phyloP scores from a whole-genome alignment of 2,113 vertebrate genomes.

The Nesospiza acunhae region DNA sequence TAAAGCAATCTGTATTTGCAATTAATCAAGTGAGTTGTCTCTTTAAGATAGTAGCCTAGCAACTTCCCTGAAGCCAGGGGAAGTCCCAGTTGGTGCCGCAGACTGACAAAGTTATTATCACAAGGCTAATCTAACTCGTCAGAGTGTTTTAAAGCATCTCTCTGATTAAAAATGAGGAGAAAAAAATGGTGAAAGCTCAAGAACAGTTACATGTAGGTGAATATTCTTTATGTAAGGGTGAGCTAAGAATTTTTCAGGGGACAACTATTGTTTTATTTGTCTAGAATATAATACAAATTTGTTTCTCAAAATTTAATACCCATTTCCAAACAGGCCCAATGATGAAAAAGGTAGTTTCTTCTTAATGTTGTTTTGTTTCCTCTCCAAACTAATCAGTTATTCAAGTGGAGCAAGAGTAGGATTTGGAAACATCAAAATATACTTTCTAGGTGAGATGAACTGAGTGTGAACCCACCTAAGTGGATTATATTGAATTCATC shows the following conservation, averaged over 20 bases:
- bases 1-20: slow-evolving; percentile 71
- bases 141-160: slow-evolving; percentile 55
- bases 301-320: background rate
- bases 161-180: slow-evolving; percentile 19
- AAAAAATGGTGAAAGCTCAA: background rate
- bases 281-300: background rate
- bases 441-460: background rate
- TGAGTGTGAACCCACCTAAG: background rate
- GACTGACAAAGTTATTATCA: slow-evolving; percentile 58
- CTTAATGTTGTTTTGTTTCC: background rate
- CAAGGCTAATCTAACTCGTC: slow-evolving; percentile 42
- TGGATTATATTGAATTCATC: background rate
- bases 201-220: background rate
- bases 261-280: background rate
- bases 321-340: background rate
- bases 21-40: slow-evolving; percentile 77
- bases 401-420: background rate
- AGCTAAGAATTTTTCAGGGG: background rate
- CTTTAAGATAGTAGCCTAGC: slow-evolving; percentile 77
- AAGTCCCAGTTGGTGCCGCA: slow-evolving; percentile 60
- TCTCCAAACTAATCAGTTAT: background rate
- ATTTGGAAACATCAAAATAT: background rate
- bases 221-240: background rate
- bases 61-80: slow-evolving; percentile 60
- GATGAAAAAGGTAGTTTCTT: background rate